These are phyloP conservation scores for Falco berigora DNA, from an alignment of 2,797 vertebrate genomes.

Conservation along the genomic window DNA sequence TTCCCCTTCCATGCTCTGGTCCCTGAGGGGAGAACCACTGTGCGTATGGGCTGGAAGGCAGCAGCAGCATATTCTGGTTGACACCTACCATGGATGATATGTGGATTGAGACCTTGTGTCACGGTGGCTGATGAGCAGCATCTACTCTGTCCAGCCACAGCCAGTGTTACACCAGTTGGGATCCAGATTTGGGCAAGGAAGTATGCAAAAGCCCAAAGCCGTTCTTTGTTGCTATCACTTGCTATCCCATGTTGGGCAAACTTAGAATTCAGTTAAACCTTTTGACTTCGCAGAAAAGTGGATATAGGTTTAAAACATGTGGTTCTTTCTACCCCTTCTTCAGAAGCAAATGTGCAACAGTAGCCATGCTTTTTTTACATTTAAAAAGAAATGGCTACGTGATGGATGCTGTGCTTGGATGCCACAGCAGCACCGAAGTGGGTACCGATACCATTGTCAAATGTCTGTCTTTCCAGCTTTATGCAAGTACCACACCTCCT, in stretches of 20 bases:
- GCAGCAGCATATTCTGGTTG: neutral
- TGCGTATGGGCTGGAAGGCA: neutral
- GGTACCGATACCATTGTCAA: rapidly evolving
- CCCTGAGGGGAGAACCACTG: neutral
- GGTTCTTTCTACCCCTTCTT: neutral
- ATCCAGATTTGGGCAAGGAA: neutral
- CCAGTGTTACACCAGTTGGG: neutral
- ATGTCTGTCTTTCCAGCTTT: neutral
- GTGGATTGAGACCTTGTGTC: neutral
- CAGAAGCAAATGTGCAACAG: neutral
- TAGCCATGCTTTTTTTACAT: neutral
- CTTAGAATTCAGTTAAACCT: neutral
- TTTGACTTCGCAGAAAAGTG: neutral
- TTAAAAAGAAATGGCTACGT: neutral
- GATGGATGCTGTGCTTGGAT: neutral
- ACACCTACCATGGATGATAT: neutral
- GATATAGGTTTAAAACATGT: neutral
- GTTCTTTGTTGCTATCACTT: neutral
- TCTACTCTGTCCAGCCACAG: neutral
- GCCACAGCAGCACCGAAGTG: neutral
- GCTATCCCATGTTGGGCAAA: neutral
- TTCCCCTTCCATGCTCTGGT: neutral
- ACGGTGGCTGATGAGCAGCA: neutral
- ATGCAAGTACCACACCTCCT: rapidly evolving
- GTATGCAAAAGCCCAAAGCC: neutral